Percentiles rank a stretch among this genome's conserved stretches.
These are phyloP conservation scores for Choreutis nemorana DNA, from an alignment of 2,888 invertebrate species.

Conservation along the genomic window DNA sequence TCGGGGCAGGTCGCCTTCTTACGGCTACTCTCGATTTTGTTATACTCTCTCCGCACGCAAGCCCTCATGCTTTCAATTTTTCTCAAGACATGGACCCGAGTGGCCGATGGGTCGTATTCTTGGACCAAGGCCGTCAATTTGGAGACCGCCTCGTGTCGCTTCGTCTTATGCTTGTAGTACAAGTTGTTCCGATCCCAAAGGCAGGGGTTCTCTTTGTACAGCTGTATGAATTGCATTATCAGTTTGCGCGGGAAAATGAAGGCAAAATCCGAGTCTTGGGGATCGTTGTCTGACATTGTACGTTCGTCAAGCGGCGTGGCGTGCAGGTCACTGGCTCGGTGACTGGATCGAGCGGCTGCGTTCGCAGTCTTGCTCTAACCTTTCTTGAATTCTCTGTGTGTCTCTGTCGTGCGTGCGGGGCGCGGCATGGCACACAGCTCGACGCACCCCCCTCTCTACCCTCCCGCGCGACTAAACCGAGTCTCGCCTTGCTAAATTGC, in stretches of 20 bases:
- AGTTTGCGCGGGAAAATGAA: constrained; percentile 40
- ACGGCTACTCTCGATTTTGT: constrained; percentile 32
- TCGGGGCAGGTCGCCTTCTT: constrained; percentile 21
- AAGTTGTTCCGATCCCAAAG: constrained; percentile 36
- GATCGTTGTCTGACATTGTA: constrained; percentile 20
- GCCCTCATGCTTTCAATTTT: constrained; percentile 54
- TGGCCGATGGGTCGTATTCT: constrained; percentile 38
- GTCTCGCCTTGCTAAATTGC: too few species aligned
- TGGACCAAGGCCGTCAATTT: constrained; percentile 40
- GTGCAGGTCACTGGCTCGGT: constrained; percentile 34
- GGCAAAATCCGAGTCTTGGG: constrained; percentile 12
- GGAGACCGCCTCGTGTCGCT: constrained; percentile 36
- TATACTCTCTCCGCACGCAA: constrained; percentile 43
- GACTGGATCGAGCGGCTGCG: constrained; percentile 6
- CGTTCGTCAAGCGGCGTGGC: constrained; percentile 40
- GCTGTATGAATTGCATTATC: constrained; percentile 31
- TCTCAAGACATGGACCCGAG: constrained; percentile 43
- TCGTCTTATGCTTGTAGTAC: constrained; percentile 35
- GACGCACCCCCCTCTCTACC: constrained; percentile 4
- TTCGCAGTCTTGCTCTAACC: constrained; percentile 7
- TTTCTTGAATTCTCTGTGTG: constrained; percentile 1
- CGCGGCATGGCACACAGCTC: constrained; percentile 4
- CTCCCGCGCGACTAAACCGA: constrained; percentile 3
- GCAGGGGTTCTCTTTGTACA: constrained; percentile 37
- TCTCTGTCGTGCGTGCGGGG: constrained; percentile 5